Base-by-base conservation (phyloP, 2,888 invertebrate genomes). In the Ypsolopha sequella region DNA sequence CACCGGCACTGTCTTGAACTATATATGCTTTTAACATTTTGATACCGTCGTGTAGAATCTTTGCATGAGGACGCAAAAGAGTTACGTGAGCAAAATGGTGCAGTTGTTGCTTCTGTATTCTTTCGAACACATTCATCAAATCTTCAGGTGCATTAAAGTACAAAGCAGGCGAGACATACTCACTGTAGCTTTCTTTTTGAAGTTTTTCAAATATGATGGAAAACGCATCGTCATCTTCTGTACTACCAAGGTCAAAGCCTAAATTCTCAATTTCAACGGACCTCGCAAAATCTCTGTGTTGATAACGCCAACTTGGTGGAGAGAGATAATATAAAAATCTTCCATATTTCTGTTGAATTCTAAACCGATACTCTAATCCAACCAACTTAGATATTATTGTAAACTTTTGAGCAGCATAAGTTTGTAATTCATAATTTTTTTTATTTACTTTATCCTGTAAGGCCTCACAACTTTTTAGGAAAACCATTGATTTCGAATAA, bases 281-380 rank as follows among this genome's bases (percentile, higher is more conserved):
- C 36, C 59, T 66, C 13, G 86, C 85, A 59, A 85, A 86, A 49
- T 77, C 75, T 61, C 90, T 88, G 59, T 90, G 74, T 55, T 80
- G 70, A 41, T 69, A 65, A 33, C 89, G 80, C 91, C 91, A 91
- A 35, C 80, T 75, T 43, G 89, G 80, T 1, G 91, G 91, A 41
- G 91, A 90, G n/a, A 92, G 71, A 61, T 89, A 87, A 66, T 89
- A 90, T n/a, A 92, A 73, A 74, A 92, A 92, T 60, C 89, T 86
- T 51, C 91, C 91, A 67, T 91, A 92, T 70, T 89, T 89, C 65
- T 90, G 91, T 53, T 88, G 89, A 46, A 87, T 73, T 48, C 88
- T 69, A 85, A 91, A 92, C 56, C 84, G 85, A 61, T 91, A 91
- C 60, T 91, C 91, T 52, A 91, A 77, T 33, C 87, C 85, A 54